Conservation (phyloP, 2,113 vertebrate species). For the Elephas maximus region DNA sequence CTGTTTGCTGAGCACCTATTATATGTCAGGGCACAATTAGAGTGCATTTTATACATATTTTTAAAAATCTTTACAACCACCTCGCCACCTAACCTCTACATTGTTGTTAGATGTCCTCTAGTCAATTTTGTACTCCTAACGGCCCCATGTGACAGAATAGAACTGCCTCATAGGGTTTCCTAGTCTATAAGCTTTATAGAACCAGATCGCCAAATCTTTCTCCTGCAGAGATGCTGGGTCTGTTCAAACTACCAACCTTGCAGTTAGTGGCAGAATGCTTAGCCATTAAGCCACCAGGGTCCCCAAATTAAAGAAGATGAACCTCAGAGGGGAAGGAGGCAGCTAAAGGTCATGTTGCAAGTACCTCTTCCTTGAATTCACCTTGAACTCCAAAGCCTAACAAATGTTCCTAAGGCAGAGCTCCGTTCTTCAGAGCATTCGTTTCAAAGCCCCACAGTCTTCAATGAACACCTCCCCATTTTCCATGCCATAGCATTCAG, state of each 20-base stretch:
- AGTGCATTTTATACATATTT: not conserved
- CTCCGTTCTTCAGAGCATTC: not conserved
- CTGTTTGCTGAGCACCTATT: not conserved
- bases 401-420: not conserved
- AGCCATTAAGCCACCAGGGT: not conserved
- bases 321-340: not conserved
- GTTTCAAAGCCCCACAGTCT: not conserved
- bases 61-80: not conserved
- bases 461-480: not conserved
- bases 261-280: not conserved
- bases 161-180: not conserved
- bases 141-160: not conserved
- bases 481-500: rapidly evolving
- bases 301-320: not conserved
- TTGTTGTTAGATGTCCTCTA: not conserved
- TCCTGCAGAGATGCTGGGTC: not conserved
- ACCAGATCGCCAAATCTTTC: not conserved
- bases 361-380: not conserved
- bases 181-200: not conserved
- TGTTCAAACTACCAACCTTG: not conserved
- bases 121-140: not conserved
- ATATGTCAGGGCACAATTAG: too few relatives aligned
- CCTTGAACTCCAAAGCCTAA: not conserved
- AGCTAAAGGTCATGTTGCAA: too few relatives aligned
- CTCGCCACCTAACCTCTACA: too few relatives aligned